Percentiles rank a stretch among this genome's conserved stretches.
Evolutionary conservation across 2,113 vertebrate genomes (phyloP).

Genomic region (Mirza zaza): DNA sequence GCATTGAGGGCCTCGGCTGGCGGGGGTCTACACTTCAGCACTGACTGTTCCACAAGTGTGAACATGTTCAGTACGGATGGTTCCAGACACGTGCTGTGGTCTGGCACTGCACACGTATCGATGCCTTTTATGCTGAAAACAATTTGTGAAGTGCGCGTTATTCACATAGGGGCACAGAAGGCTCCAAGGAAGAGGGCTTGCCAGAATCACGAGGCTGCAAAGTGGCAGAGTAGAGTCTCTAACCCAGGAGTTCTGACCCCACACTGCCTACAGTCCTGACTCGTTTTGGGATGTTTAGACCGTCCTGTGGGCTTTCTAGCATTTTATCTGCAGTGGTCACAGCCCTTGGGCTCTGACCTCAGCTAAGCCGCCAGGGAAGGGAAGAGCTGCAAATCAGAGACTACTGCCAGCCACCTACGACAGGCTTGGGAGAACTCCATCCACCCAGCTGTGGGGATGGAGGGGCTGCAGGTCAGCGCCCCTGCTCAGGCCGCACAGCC

Average conservation of each 20-base stretch:
- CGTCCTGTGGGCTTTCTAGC: neutral
- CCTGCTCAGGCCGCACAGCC: neutral
- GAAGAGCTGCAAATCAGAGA: neutral
- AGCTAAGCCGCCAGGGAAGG: neutral
- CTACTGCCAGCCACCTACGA: accelerated
- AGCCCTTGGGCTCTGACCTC: neutral
- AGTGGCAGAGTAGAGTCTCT: neutral
- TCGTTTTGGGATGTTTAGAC: neutral
- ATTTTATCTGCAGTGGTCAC: neutral
- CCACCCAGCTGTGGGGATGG: neutral
- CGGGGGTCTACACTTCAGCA: accelerated
- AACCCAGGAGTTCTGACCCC: neutral
- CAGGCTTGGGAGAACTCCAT: neutral
- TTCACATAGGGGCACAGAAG: neutral
- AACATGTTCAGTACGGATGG: no score
- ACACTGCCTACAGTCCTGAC: neutral
- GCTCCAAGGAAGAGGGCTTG: neutral
- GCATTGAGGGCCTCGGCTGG: no score
- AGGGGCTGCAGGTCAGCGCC: neutral
- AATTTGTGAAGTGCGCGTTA: neutral
- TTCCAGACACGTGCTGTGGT: neutral
- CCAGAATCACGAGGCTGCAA: neutral
- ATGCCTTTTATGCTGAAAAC: neutral
- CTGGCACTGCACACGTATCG: neutral
- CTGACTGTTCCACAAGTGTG: accelerated